Evolutionary conservation across 2,888 invertebrate genomes (phyloP), one percentile per base, ranked within the genome.

Genomic region (Pyrrhosoma nymphula): DNA sequence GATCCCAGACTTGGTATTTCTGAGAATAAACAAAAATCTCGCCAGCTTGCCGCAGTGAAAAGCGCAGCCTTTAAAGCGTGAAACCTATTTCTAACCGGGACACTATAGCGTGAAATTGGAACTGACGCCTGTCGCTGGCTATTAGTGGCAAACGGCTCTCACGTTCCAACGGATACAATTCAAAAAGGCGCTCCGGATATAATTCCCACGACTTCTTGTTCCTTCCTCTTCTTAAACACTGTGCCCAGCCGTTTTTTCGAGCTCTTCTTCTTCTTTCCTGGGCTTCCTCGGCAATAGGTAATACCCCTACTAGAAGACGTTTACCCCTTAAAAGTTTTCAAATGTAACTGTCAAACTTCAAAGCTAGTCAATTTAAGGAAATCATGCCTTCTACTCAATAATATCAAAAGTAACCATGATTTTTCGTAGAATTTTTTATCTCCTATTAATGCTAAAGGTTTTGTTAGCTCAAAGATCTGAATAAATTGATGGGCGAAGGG

Each of bases 31-130:
- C 35, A 82, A 35, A 69, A 82, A 82, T 82, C 16, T 16, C 35
- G 23, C 35, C 30, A 35, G 26, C 35, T 35, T 82, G 30, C 82
- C 14, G 35, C 30, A 30, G 35, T 82, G 82, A 82, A 35, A 82
- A 82, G 82, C 82, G 30, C 16, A 35, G 82, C 82, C 35, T 10
- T 82, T 18, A 82, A 18, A 23, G 82, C 82, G 30, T 82, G 82
- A 82, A 82, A 82, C 82, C 82, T n/a, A 69, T 69, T 69, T 69
- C 26, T 10, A 26, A 26, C 3, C 35, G 82, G 16, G 16, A 18
- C 35, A 82, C 82, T 35, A 82, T 35, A 10, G 82, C 82, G 82
- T 82, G 35, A 82, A 82, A 82, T 82, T 35, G 82, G 82, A 82
- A 35, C 35, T 30, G 82, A 82, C 82, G 82, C 82, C 30, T 30